Evolutionary conservation across 2,113 vertebrate species (phyloP).

Genomic region (Protobothrops mucrosquamatus): DNA sequence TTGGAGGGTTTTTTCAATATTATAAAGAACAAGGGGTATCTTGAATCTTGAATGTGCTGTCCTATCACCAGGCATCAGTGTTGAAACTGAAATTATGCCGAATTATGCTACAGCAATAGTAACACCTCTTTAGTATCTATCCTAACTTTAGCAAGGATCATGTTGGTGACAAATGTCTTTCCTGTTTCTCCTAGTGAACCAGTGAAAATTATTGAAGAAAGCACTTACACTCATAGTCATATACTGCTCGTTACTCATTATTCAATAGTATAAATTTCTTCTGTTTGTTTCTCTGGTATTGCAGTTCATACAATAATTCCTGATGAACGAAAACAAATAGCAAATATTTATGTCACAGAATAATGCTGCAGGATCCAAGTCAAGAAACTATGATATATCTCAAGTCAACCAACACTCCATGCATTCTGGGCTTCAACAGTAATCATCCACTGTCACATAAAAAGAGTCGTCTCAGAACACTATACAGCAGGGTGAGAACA

Average conservation of each 20-base stretch:
- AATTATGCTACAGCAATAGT: background rate
- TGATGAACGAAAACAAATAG: no score
- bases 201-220: background rate
- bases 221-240: background rate
- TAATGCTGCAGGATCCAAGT: no score
- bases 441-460: no score
- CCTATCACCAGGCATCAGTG: background rate
- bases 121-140: background rate
- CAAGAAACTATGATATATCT: no score
- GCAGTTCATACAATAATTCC: no score
- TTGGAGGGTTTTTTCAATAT: background rate
- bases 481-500: no score
- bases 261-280: no score
- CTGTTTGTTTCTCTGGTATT: no score
- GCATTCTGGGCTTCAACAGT: no score
- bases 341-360: no score
- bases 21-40: background rate
- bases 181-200: background rate
- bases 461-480: no score
- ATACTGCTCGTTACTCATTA: background rate
- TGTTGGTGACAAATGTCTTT: background rate
- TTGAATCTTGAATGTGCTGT: background rate
- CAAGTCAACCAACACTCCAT: no score
- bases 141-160: background rate
- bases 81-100: background rate